Evolutionary conservation across 2,888 invertebrate species (phyloP).

Genomic region (Hesperia comma): DNA sequence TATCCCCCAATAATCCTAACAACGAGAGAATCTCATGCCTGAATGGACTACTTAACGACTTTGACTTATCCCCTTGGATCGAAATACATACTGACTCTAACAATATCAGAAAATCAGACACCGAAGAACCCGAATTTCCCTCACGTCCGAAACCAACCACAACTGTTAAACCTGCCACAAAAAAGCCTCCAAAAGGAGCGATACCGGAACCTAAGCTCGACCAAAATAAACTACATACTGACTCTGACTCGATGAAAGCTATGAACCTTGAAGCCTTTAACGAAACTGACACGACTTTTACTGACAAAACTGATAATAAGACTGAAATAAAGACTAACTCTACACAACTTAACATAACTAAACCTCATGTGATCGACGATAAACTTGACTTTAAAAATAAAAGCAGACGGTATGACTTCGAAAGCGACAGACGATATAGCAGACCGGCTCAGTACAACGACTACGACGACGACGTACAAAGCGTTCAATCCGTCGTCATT

Average conservation of each 20-base stretch:
- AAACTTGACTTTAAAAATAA: slow-evolving; percentile 85
- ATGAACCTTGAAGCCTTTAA: slow-evolving; percentile 52
- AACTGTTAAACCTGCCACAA: slow-evolving; percentile 50
- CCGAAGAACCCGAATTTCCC: slow-evolving; percentile 47
- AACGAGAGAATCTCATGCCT: slow-evolving; percentile 85
- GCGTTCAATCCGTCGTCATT: slow-evolving; percentile 72
- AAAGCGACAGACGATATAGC: slow-evolving; percentile 56
- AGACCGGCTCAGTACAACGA: slow-evolving; percentile 60
- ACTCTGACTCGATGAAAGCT: slow-evolving; percentile 48
- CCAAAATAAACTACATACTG: slow-evolving; percentile 51
- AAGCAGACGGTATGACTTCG: slow-evolving; percentile 65
- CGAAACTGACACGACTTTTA: slow-evolving; percentile 48
- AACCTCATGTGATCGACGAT: slow-evolving; percentile 74
- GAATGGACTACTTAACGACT: slow-evolving; percentile 79
- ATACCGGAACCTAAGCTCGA: slow-evolving; percentile 31
- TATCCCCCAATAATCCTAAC: slow-evolving; percentile 83
- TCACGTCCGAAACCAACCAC: slow-evolving; percentile 49
- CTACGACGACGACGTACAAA: slow-evolving; percentile 65
- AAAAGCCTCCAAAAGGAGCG: slow-evolving; percentile 50
- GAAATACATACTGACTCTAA: slow-evolving; percentile 75
- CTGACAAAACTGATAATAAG: slow-evolving; percentile 49
- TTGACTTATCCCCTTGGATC: slow-evolving; percentile 86
- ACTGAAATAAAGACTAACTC: slow-evolving; percentile 49
- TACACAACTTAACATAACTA: slow-evolving; percentile 44
- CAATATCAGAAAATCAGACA: slow-evolving; percentile 69